Base-by-base conservation (phyloP, 2,113 vertebrate genomes). In the Saguinus imperator region DNA sequence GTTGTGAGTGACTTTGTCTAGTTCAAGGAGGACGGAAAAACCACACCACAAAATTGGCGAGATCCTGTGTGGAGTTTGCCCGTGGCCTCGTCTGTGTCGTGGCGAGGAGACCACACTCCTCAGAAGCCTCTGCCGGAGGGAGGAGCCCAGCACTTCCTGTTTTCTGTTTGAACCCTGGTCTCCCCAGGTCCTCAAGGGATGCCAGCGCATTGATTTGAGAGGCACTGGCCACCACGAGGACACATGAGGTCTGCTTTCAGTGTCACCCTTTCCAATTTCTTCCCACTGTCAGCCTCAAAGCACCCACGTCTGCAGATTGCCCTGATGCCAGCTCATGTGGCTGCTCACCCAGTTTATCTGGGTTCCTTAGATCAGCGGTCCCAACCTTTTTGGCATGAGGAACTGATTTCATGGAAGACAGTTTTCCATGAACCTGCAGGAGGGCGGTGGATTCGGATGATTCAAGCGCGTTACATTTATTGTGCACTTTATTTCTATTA, bases 201-300 rank as follows among this genome's bases (percentile, higher is more conserved):
- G 2, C 48, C 58, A 37, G 55, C 13, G 3, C 2, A 3, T 6
- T 25, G 8, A 25, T 21, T 27, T 68, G 61, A 1, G 18, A 64
- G 45, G 29, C 17, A 2, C 14, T 18, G 10, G 6, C 6, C 76
- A 13, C 35, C 25, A 6, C 7, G 17, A 7, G 21, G 29, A 4
- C 1, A 0, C 20, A 12, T 1, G 27, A 37, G 9, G 14, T 6
- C 23, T 32, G 23, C 25, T 52, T 4, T 25, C 6, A 45, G 27
- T 10, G 37, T 3, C 37, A 8, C 37, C 72, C 14, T 18, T 8
- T 43, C 29, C 50, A 5, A 0, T 13, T 29, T 13, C 21, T 12
- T 37, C 1, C 1, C 48, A 52, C 40, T 83, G 1, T 2, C 9
- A 52, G 8, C 4, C 25, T n/a, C 48, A 23, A 43, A 23, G 7